Conservation (phyloP, 2,797 vertebrate genomes). For the Coranthus polyacanthus region DNA sequence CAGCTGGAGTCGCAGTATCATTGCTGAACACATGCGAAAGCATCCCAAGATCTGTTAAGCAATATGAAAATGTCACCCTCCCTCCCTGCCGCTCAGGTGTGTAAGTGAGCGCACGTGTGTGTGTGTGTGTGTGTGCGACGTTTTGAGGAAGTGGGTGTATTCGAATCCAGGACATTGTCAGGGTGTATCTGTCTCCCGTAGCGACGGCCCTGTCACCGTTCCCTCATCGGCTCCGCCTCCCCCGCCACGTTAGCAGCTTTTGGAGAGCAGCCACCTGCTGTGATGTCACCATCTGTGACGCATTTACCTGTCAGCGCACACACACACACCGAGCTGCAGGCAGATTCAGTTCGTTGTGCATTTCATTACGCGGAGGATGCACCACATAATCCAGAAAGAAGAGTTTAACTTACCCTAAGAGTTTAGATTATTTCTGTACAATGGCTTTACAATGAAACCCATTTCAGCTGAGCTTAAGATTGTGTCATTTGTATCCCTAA, state of each 20-base stretch:
- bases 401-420: not conserved
- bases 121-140: constrained; percentile 11
- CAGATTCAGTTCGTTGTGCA: too few relatives aligned
- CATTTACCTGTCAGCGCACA: constrained; percentile 63
- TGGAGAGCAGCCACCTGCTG: constrained; percentile 70
- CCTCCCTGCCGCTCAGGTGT: constrained; percentile 10
- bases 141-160: constrained; percentile 43
- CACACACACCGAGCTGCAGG: not conserved
- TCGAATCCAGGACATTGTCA: constrained; percentile 44
- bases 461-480: not conserved
- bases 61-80: constrained; percentile 11
- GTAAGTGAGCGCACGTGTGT: constrained; percentile 1
- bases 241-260: constrained; percentile 60
- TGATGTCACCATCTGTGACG: constrained; percentile 80
- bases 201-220: constrained; percentile 37
- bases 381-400: not conserved
- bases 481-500: not conserved
- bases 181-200: constrained; percentile 47
- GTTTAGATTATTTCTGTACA: not conserved
- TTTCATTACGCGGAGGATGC: too few relatives aligned
- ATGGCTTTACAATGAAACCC: not conserved
- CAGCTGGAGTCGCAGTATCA: not conserved
- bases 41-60: constrained; percentile 11
- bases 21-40: not conserved
- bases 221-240: constrained; percentile 36